Percentiles rank a stretch among this genome's conserved stretches.
Conservation (phyloP, 2,797 vertebrate species). For the Tenualosa ilisha region DNA sequence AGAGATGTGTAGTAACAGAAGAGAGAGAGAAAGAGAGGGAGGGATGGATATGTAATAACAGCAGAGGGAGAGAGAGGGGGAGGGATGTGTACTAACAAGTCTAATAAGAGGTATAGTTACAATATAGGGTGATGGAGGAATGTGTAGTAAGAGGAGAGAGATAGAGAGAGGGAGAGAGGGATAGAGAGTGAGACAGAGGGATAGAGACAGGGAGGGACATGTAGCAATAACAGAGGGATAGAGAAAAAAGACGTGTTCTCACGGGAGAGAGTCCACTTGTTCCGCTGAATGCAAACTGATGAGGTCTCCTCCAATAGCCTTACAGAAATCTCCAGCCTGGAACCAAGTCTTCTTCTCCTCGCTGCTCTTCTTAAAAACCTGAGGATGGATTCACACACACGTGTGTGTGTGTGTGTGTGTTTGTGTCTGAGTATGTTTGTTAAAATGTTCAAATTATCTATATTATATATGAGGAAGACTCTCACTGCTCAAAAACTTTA, state of each 20-base stretch:
- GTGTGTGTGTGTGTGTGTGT: not conserved
- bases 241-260: constrained; percentile 37
- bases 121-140: too few species aligned
- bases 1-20: not conserved
- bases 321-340: constrained; percentile 83
- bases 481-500: too few species aligned
- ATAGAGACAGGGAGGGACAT: too few species aligned
- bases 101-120: too few species aligned
- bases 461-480: too few species aligned
- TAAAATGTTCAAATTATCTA: too few species aligned
- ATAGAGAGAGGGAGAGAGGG: not conserved
- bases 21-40: too few species aligned
- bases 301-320: constrained; percentile 83
- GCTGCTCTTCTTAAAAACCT: constrained; percentile 56
- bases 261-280: constrained; percentile 67
- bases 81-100: too few species aligned
- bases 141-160: not conserved
- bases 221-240: too few species aligned
- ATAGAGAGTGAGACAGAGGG: too few species aligned
- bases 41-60: not conserved
- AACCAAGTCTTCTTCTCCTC: constrained; percentile 81
- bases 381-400: constrained; percentile 10
- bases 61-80: not conserved
- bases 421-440: not conserved
- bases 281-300: constrained; percentile 74